Conservation (phyloP, 1,140 invertebrate species). For the Dolichoris vasculosae region DNA sequence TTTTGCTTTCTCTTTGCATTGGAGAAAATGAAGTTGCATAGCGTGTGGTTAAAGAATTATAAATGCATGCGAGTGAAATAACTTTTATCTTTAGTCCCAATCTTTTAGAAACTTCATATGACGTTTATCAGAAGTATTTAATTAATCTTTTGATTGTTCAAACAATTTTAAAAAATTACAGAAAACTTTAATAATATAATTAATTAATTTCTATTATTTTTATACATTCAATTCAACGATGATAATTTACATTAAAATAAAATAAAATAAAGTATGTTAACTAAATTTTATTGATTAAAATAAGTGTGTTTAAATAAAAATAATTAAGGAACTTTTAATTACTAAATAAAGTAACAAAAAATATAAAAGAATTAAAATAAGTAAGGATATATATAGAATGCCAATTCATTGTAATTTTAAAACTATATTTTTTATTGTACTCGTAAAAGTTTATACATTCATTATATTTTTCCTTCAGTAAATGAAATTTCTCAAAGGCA, state of each 20-base stretch:
- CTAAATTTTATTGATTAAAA: not conserved
- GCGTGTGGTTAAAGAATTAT: not conserved
- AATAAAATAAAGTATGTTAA: too few relatives aligned
- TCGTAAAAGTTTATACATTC: constrained; percentile 49
- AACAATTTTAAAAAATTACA: not conserved
- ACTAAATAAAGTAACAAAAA: constrained; percentile 4
- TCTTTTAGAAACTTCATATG: not conserved
- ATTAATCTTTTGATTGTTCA: not conserved
- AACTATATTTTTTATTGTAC: constrained; percentile 53
- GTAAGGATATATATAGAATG: constrained; percentile 34
- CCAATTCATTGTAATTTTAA: constrained; percentile 42
- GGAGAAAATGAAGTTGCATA: not conserved
- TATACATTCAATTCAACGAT: too few relatives aligned
- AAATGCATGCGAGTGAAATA: not conserved
- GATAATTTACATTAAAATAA: too few relatives aligned
- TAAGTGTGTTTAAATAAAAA: not conserved
- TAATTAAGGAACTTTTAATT: not conserved
- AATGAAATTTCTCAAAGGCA: constrained; percentile 31
- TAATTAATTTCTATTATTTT: too few relatives aligned
- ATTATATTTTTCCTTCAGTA: constrained; percentile 39
- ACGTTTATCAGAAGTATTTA: not conserved
- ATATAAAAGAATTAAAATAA: constrained; percentile 31
- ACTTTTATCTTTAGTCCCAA: not conserved
- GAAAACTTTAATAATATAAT: not conserved
- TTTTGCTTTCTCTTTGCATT: not conserved